These are phyloP conservation scores for Psittacula derbiana DNA, from an alignment of 2,797 vertebrate species.

Conservation along the genomic window DNA sequence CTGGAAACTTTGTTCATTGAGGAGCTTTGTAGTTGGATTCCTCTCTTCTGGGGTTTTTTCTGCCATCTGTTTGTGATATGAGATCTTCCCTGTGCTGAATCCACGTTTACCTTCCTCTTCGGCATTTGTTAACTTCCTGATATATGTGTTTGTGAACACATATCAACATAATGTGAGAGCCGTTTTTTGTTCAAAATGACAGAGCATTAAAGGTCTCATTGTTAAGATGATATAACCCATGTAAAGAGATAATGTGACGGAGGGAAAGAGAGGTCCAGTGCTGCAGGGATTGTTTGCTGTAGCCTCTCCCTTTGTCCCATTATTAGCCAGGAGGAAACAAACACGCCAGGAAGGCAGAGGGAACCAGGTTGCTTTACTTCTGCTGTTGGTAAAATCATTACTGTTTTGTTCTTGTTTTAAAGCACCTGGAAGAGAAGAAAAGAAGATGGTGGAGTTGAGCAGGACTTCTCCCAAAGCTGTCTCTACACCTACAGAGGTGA, in stretches of 20 bases:
- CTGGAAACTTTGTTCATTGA: neutral
- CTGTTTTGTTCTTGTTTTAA: neutral
- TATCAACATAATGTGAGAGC: fast-evolving
- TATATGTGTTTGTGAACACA: neutral
- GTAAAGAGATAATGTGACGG: neutral
- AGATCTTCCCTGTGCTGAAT: neutral
- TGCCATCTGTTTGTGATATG: neutral
- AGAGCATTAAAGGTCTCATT: neutral
- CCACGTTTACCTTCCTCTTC: neutral
- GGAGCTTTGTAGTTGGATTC: neutral
- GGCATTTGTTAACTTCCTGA: neutral
- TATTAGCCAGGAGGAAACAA: neutral
- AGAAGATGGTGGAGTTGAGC: constrained; percentile 56
- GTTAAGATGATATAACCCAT: fast-evolving
- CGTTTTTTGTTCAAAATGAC: neutral
- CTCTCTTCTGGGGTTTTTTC: neutral
- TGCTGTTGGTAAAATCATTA: neutral
- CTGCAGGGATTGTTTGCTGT: neutral
- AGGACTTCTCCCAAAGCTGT: constrained; percentile 33
- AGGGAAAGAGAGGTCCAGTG: neutral
- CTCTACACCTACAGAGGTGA: constrained; percentile 55
- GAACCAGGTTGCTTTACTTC: neutral
- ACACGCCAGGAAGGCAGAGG: too few relatives aligned
- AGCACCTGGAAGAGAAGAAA: constrained; percentile 71
- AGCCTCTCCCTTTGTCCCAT: neutral